Evolutionary conservation across 2,888 invertebrate species (phyloP), one percentile per base, ranked within the genome.

Genomic region (Xanthia togata): DNA sequence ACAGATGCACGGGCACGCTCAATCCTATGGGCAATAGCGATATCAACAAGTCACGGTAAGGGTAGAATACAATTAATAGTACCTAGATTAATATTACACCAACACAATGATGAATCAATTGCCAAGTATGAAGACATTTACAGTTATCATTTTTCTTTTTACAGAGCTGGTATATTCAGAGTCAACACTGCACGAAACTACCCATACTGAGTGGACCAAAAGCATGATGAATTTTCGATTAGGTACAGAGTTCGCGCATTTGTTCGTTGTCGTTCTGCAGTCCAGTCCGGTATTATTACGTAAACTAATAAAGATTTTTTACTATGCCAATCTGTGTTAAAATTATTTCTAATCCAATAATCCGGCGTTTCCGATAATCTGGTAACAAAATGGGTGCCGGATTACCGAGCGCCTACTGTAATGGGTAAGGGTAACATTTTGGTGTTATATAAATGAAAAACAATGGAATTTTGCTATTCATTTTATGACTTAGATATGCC

Each of bases 1-100:
- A 93, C 62, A 85, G 82, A n/a, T 95, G 95, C 81, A 82, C 76
- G 6, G 82, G 82, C 0, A 69, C 64, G 0, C 62, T 82, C 1
- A 72, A 82, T 53, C 70, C 73, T 4, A 82, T 82, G 80, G 82
- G 82, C 23, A 82, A 82, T 20, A 82, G 83, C 47, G 83, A 82
- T 59, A 83, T 82, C 44, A 70, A 62, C 60, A 83, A 82, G 47
- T 76, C 83, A n/a, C 57, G 83, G 82, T 82, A 76, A 76, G 83
- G 5, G 0, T 17, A 26, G 0, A 41, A 35, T 67, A 23, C 14
- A 50, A 31, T 31, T 8, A 26, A 20, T 20, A 65, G 12, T 44
- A 38, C 38, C 38, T 38, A 44, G 3, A 20, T 47, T 65, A 12
- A n/a, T 26, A 1, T n/a, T 14, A 35, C 4, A 53, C n/a, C 12